Conservation (phyloP, 2,113 vertebrate genomes). For the Gadus macrocephalus region DNA sequence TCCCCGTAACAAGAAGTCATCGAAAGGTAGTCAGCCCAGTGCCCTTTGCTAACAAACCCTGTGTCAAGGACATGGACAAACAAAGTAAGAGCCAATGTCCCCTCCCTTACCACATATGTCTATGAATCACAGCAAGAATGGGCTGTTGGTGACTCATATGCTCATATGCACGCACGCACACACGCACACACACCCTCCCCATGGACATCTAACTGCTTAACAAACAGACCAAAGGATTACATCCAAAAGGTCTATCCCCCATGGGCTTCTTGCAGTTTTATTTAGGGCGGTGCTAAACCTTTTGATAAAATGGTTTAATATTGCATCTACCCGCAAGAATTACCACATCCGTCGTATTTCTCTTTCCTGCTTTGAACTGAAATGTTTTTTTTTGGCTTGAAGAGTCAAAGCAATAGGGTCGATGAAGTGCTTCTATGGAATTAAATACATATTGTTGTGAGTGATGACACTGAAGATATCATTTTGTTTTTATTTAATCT, state of each 20-base stretch:
- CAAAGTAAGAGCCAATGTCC: background rate
- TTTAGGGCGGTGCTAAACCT: slow-evolving; percentile 11
- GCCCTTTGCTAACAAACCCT: background rate
- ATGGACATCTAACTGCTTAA: background rate
- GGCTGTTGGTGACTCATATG: background rate
- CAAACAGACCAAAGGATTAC: slow-evolving; percentile 4
- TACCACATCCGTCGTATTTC: background rate
- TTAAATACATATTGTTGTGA: slow-evolving; percentile 14
- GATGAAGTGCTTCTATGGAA: background rate
- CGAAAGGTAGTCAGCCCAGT: background rate
- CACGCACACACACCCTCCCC: background rate
- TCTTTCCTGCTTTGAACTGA: slow-evolving; percentile 5
- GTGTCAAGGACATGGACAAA: background rate
- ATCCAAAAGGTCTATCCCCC: background rate
- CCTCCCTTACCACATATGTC: background rate
- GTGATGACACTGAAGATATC: slow-evolving; percentile 4
- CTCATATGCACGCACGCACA: background rate
- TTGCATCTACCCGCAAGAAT: background rate
- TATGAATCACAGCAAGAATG: slow-evolving; percentile 5
- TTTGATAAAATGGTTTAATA: slow-evolving; percentile 21
- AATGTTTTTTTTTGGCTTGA: background rate
- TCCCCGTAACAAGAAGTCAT: background rate
- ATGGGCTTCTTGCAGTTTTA: background rate
- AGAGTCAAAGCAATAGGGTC: slow-evolving; percentile 3
- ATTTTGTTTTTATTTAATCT: slow-evolving; percentile 23